Conservation (phyloP, 1,140 invertebrate genomes). For the Brachionus manjavacas region DNA sequence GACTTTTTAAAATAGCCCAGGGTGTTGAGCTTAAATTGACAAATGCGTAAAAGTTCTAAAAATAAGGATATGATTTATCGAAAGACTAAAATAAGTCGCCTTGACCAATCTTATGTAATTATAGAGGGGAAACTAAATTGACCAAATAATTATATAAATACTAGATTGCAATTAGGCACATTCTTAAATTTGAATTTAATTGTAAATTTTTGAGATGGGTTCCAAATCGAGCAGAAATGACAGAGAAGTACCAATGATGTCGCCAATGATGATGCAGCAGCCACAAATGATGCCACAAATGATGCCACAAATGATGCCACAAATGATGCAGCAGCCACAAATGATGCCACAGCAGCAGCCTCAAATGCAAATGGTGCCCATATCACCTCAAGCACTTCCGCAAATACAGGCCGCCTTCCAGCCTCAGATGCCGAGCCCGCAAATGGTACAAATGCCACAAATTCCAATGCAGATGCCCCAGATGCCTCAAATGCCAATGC, state of each 20-base stretch:
- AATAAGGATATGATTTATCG: neutral
- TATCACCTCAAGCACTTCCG: neutral
- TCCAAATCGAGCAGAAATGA: neutral
- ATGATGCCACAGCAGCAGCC: neutral
- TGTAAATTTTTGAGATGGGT: neutral
- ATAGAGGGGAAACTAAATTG: neutral
- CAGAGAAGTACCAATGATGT: neutral
- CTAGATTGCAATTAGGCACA: neutral
- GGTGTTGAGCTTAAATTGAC: neutral
- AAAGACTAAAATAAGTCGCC: neutral
- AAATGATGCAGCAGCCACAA: neutral
- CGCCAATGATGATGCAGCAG: neutral
- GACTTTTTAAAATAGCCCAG: neutral
- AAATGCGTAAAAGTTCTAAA: slow-evolving; percentile 4
- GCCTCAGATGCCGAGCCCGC: neutral
- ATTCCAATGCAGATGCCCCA: neutral
- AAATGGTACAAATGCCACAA: neutral
- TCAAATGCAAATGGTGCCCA: neutral
- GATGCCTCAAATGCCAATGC: neutral
- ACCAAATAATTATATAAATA: neutral
- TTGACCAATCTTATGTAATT: neutral
- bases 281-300: neutral
- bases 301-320: slow-evolving; percentile 3
- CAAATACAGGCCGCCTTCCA: neutral
- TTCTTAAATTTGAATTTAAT: neutral